Percentiles rank a stretch among this genome's conserved stretches.
phyloP scores from a whole-genome alignment of 2,113 vertebrate species.

The Colinus virginianus region DNA sequence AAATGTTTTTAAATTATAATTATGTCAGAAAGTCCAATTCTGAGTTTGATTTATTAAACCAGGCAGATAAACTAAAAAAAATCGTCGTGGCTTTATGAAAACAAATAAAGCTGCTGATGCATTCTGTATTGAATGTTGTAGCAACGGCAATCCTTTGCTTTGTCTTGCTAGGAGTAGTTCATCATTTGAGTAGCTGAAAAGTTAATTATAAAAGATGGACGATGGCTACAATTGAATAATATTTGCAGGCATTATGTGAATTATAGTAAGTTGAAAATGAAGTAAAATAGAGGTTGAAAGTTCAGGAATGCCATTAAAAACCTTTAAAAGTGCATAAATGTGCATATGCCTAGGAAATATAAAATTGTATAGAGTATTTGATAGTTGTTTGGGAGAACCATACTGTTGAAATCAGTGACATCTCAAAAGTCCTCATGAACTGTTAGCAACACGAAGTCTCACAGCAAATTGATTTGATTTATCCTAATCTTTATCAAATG shows the following conservation, averaged over 20 bases:
- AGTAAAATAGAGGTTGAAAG: conserved; percentile 54
- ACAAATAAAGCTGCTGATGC: neutral
- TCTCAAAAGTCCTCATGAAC: neutral
- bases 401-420: neutral
- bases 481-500: neutral
- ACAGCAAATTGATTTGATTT: neutral
- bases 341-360: neutral
- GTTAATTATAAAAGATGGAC: conserved; percentile 1
- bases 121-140: neutral
- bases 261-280: conserved; percentile 38
- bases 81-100: neutral
- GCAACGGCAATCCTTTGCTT: neutral
- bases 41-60: conserved; percentile 30
- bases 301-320: conserved; percentile 60
- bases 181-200: conserved; percentile 25
- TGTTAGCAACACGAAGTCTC: neutral
- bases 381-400: neutral
- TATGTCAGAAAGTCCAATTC: neutral
- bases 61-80: neutral
- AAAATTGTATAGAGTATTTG: neutral
- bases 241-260: conserved; percentile 39
- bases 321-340: neutral
- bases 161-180: neutral
- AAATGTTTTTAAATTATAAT: conserved; percentile 14
- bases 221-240: neutral